Evolutionary conservation across 2,888 invertebrate species (phyloP), one percentile per base, ranked within the genome.

Genomic region (Temnothorax rugatulus): DNA sequence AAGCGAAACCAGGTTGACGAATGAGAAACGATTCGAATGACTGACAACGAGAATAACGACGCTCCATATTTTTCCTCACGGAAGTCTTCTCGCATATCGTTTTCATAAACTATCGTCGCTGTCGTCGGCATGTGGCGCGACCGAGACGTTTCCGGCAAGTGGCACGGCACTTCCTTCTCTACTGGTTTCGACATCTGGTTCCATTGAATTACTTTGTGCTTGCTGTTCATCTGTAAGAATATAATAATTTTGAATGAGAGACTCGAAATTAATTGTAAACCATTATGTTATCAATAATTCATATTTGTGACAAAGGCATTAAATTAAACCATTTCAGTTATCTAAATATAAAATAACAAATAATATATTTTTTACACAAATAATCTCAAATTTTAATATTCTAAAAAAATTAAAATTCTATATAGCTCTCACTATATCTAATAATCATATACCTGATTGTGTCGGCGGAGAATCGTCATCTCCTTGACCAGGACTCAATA

Each of bases 41-140:
- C 73, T 79, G 59, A 88, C 73, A 77, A 52, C 8, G 8, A 77
- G 73, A 68, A 83, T 68, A 25, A 76, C 41, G n/a, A 52, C 21
- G 83, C 69, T 83, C 84, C 86, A 81, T 25, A 47, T 84, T 86
- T 41, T 64, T 63, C n/a, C 54, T 82, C 75, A 82, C 64, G 61
- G 63, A 69, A 85, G 82, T 86, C 21, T 82, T 86, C 41, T 76
- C 41, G 81, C 82, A 76, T 87, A 88, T 88, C 82, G 90, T 88
- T 93, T 94, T 95, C 95, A 95, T 94, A 95, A 95, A 91, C 95
- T 95, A 83, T 94, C 95, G 83, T 95, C 95, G 86, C 94, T 95
- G 77, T 95, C 95, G 21, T 95, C 95, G 9, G 92, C 94, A 50
- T 93, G 94, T 50, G 93, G 92, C 82, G 94, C 94, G 21, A 92